A percentile compares a stretch with the other conserved stretches of the same genome.
Evolutionary conservation across 2,113 vertebrate genomes (phyloP).

Genomic region (Mormyrus iriodes): DNA sequence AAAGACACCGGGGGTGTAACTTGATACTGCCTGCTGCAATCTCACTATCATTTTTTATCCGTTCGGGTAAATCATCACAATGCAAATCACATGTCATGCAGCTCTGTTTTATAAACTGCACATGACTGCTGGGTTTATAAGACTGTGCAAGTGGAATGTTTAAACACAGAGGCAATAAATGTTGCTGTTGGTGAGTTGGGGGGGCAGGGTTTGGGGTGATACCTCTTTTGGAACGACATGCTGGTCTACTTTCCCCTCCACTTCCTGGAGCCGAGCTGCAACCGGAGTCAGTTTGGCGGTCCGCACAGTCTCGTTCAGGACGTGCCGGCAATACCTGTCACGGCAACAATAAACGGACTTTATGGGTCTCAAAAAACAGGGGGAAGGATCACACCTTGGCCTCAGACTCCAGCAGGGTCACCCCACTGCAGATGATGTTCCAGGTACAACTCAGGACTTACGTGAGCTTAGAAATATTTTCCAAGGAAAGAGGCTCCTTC

Average conservation of each 20-base stretch:
- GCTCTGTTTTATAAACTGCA: neutral
- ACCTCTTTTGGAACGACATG: slow-evolving; percentile 91
- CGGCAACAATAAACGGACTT: neutral
- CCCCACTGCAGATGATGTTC: neutral
- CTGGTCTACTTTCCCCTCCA: slow-evolving; percentile 83
- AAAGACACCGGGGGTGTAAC: neutral
- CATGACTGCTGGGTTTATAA: neutral
- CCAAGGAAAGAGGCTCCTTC: slow-evolving; percentile 70
- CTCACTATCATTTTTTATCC: neutral
- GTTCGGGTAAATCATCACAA: neutral
- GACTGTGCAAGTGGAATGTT: neutral
- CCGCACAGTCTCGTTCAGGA: slow-evolving; percentile 86
- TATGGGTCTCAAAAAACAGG: neutral
- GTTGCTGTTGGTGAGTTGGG: neutral
- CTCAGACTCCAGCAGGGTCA: neutral
- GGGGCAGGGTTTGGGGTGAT: slow-evolving; percentile 20
- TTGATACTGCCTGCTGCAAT: neutral
- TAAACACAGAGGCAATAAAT: neutral
- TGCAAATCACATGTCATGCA: neutral
- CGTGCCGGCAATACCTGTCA: slow-evolving; percentile 81
- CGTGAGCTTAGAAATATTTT: slow-evolving; percentile 85
- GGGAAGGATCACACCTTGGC: neutral
- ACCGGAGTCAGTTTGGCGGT: slow-evolving; percentile 86
- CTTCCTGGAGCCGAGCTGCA: slow-evolving; percentile 82
- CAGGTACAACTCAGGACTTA: slow-evolving; percentile 41